These are phyloP conservation scores for Delphinapterus leucas DNA, from an alignment of 2,113 vertebrate genomes.

Conservation along the genomic window DNA sequence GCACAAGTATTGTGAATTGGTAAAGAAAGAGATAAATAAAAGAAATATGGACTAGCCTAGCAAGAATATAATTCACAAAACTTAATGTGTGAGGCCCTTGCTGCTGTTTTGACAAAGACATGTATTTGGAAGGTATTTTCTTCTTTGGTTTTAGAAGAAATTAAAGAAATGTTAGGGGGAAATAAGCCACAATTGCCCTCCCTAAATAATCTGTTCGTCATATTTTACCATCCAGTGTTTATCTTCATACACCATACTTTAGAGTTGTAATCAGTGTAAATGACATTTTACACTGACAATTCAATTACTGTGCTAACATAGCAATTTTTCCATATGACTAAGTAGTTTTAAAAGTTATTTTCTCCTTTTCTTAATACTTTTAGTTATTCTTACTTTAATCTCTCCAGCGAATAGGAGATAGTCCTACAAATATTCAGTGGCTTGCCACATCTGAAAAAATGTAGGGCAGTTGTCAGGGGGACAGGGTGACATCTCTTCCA, in stretches of 20 bases:
- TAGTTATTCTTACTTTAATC: neutral
- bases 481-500: neutral
- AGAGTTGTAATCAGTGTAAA: neutral
- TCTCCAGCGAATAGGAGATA: neutral
- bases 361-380: neutral
- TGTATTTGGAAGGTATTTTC: neutral
- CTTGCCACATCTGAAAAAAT: neutral
- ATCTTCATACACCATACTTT: neutral
- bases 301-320: neutral
- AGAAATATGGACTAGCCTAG: neutral
- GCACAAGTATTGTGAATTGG: neutral
- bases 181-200: neutral
- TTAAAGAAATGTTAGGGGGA: neutral
- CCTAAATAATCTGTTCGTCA: neutral
- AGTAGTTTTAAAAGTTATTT: neutral
- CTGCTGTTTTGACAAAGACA: neutral
- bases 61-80: neutral
- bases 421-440: neutral
- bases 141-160: neutral
- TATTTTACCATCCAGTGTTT: neutral
- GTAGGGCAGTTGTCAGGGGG: neutral
- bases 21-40: neutral
- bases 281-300: constrained; percentile 1
- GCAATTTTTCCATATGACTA: neutral
- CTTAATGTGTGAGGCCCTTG: neutral